Conservation (phyloP, 2,888 invertebrate species). For the Colostygia pectinataria region DNA sequence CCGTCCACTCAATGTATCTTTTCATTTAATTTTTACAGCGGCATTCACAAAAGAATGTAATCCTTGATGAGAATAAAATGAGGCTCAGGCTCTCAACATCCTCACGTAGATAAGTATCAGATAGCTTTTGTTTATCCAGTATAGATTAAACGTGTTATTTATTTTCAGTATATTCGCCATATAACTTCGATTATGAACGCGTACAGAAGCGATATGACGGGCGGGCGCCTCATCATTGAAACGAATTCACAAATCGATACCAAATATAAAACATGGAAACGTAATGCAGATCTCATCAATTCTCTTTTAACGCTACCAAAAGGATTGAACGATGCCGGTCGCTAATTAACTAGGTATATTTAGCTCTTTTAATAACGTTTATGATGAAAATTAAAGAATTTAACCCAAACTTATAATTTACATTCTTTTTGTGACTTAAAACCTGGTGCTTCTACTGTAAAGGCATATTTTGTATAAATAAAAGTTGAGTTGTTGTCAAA, state of each 20-base stretch:
- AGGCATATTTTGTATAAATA: slow-evolving; percentile 16
- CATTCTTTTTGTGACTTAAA: not conserved
- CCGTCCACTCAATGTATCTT: slow-evolving; percentile 14
- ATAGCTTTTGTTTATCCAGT: not conserved
- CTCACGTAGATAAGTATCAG: slow-evolving; percentile 4
- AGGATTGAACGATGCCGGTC: slow-evolving; percentile 88
- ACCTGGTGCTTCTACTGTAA: not conserved
- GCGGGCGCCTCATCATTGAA: slow-evolving; percentile 42
- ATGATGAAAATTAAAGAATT: not conserved
- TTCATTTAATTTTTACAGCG: slow-evolving; percentile 11
- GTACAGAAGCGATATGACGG: slow-evolving; percentile 43
- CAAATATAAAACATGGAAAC: slow-evolving; percentile 75
- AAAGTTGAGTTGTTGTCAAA: slow-evolving; percentile 35
- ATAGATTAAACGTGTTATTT: not conserved
- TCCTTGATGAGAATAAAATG: slow-evolving; percentile 21
- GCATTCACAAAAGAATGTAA: slow-evolving; percentile 15
- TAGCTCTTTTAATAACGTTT: not conserved
- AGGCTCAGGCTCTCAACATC: slow-evolving; percentile 2
- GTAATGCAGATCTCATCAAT: slow-evolving; percentile 89
- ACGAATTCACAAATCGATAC: slow-evolving; percentile 53
- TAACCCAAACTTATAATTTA: too few species aligned
- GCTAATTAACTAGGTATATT: slow-evolving; percentile 66
- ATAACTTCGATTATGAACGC: slow-evolving; percentile 57
- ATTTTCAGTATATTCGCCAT: slow-evolving; percentile 56
- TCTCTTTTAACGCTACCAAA: slow-evolving; percentile 90